Percentiles rank a stretch among this genome's conserved stretches.
These are phyloP conservation scores for Rhineura floridana DNA, from an alignment of 2,113 vertebrate species.

Conservation along the genomic window DNA sequence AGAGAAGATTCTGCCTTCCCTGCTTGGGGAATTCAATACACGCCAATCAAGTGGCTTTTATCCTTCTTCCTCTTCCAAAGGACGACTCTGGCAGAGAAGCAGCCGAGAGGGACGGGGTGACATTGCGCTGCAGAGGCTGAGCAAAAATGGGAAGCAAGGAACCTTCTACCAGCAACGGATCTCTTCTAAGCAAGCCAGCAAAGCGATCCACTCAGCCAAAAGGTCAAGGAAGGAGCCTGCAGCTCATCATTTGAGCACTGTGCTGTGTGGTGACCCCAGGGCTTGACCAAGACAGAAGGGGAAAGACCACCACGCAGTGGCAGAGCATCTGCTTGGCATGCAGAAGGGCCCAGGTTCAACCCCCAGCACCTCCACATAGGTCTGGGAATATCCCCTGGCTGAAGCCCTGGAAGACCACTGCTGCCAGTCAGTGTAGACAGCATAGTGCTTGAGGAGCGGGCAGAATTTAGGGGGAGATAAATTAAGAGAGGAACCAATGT, in stretches of 20 bases:
- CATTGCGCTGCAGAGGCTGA: background rate
- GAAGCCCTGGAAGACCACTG: no score
- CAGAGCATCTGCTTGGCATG: no score
- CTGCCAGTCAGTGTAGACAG: no score
- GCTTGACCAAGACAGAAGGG: no score
- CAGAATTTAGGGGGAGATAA: background rate
- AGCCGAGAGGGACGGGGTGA: accelerated
- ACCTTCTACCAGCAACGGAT: background rate
- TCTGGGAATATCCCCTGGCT: no score
- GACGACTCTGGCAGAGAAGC: background rate
- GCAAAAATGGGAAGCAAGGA: background rate
- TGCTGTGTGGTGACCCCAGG: background rate
- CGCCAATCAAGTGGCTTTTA: background rate
- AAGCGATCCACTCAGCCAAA: background rate
- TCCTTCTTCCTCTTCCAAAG: background rate
- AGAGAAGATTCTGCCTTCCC: background rate
- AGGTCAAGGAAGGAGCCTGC: no score
- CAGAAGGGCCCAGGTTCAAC: no score
- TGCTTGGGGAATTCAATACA: background rate
- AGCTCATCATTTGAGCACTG: background rate
- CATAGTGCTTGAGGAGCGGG: no score
- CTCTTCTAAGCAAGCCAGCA: background rate
- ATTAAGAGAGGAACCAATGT: no score
- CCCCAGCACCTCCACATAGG: no score
- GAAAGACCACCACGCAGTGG: no score